phyloP scores from a whole-genome alignment of 2,113 vertebrate species.

The Laterallus jamaicensis region DNA sequence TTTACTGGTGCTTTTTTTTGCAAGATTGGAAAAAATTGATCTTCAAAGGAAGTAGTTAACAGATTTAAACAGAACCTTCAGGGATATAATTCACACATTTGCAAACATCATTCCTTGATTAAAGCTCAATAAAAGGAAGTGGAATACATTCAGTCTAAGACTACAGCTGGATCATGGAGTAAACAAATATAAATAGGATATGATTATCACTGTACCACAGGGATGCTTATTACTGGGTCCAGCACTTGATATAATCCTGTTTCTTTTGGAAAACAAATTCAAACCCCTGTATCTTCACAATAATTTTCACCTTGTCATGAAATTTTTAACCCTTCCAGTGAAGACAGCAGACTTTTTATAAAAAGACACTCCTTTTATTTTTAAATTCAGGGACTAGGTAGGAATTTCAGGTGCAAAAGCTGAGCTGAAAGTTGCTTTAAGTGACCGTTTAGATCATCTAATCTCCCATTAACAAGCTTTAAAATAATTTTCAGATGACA shows the following conservation, averaged over 20 bases:
- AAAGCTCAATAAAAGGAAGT: neutral
- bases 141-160: neutral
- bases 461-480: neutral
- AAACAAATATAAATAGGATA: neutral
- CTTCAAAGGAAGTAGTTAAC: neutral
- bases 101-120: neutral
- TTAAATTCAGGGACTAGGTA: neutral
- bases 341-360: neutral
- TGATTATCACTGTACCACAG: neutral
- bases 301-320: neutral
- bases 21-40: neutral
- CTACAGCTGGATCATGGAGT: neutral
- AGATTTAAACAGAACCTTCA: neutral
- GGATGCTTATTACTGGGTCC: neutral
- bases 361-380: neutral
- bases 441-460: neutral
- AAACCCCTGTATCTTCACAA: neutral
- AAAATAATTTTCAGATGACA: neutral
- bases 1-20: neutral
- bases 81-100: neutral
- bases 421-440: neutral
- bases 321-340: neutral
- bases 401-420: neutral
- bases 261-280: neutral
- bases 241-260: neutral